Evolutionary conservation across 2,888 invertebrate species (phyloP).

Genomic region (Drosophila bunnanda): DNA sequence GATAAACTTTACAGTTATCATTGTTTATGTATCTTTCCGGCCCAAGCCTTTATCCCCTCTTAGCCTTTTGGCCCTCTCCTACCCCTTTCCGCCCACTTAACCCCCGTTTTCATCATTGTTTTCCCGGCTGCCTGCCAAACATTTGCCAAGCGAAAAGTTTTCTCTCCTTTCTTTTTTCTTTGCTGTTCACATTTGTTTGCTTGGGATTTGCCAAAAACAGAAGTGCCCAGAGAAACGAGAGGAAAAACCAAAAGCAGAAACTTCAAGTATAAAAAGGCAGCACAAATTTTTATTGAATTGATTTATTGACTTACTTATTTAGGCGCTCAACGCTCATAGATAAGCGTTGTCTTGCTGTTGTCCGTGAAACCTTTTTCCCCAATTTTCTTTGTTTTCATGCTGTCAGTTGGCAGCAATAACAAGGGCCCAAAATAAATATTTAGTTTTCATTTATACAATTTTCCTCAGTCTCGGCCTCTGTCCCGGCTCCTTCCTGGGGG

Average conservation of each 20-base stretch:
- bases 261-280: conserved; percentile 60
- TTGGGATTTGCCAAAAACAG: conserved; percentile 65
- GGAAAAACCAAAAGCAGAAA: conserved; percentile 43
- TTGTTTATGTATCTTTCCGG: conserved; percentile 72
- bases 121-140: conserved; percentile 53
- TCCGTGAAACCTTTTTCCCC: conserved; percentile 39
- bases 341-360: conserved; percentile 37
- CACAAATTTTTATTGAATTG: conserved; percentile 77
- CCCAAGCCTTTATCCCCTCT: conserved; percentile 44
- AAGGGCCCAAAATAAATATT: conserved; percentile 71
- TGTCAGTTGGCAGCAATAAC: conserved; percentile 62
- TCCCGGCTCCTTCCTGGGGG: conserved; percentile 36
- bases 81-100: neutral
- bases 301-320: conserved; percentile 80
- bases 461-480: conserved; percentile 27
- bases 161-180: conserved; percentile 16
- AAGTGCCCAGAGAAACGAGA: conserved; percentile 36
- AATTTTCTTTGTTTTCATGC: conserved; percentile 44
- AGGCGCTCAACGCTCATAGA: conserved; percentile 68
- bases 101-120: conserved; percentile 45
- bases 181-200: conserved; percentile 60
- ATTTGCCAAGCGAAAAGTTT: conserved; percentile 50
- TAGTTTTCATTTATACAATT: conserved; percentile 78
- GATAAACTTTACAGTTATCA: conserved; percentile 78
- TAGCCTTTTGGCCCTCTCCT: conserved; percentile 45